Evolutionary conservation across 2,113 vertebrate genomes (phyloP).

Genomic region (Python bivittatus): DNA sequence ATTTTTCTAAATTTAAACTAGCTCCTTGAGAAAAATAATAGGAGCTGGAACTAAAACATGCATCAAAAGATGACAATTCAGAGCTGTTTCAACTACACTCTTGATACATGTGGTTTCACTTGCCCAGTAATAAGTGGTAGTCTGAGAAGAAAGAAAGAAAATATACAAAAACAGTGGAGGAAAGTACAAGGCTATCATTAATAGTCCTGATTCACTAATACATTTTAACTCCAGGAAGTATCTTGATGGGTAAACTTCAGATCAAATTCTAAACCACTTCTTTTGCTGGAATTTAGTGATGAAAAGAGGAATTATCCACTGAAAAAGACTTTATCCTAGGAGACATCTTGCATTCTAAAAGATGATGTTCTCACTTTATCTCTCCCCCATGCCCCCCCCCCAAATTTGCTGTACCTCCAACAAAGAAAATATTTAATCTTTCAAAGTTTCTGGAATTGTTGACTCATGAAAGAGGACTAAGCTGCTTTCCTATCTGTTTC

Average conservation of each 20-base stretch:
- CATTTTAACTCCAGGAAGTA: constrained; percentile 60
- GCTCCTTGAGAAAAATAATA: constrained; percentile 24
- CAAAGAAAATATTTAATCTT: constrained; percentile 55
- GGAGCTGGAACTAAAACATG: constrained; percentile 25
- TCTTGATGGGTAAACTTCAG: constrained; percentile 59
- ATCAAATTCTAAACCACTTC: constrained; percentile 59
- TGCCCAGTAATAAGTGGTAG: constrained; percentile 45
- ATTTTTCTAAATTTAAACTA: constrained; percentile 20
- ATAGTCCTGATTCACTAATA: constrained; percentile 50
- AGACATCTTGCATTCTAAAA: constrained; percentile 59
- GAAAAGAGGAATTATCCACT: constrained; percentile 66
- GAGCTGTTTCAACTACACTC: constrained; percentile 37
- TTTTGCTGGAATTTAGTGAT: constrained; percentile 63
- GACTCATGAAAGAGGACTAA: constrained; percentile 50
- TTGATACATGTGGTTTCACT: constrained; percentile 45
- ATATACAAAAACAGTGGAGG: constrained; percentile 58
- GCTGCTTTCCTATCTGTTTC: constrained; percentile 6
- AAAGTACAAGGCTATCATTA: constrained; percentile 45
- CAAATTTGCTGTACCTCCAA: constrained; percentile 48
- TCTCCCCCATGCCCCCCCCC: constrained; percentile 3
- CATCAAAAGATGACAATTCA: background rate
- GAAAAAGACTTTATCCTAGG: constrained; percentile 55
- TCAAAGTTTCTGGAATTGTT: constrained; percentile 30
- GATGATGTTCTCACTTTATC: constrained; percentile 42
- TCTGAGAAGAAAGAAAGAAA: constrained; percentile 56